Base-by-base conservation (phyloP, 2,797 vertebrate species). In the Anabas testudineus region DNA sequence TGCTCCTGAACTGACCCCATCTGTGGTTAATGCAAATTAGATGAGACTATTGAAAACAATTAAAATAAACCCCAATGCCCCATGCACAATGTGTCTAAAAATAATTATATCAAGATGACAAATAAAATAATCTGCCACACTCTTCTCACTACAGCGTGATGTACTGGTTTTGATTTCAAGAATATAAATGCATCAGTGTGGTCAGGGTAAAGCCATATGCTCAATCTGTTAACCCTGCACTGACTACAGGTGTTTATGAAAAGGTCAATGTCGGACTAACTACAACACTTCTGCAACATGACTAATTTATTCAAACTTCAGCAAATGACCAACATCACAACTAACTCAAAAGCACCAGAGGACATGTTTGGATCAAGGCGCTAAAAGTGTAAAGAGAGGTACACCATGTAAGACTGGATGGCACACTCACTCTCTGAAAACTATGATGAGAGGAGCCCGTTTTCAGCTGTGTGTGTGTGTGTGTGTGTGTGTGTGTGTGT, bases 361-460 rank as follows among this genome's bases (percentile, higher is more conserved):
- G 21, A 42, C 10, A 60, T 59, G 34, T 71, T 77, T 46, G 21
- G 64, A 75, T 81, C 59, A 70, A 63, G 34, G 60, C 39, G 48
- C 72, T 80, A 56, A 83, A 78, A 71, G 57, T 73, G 32, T 59
- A 24, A 13, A 28, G 45, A 76, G 75, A 65, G 58, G 64, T 58
- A 45, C 13, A 69, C 14, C 48, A 36, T 65, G 58, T 22, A 51
- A 67, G 39, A 66, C 46, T 39, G 21, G 59, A 42, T 67, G 57
- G 46, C 67, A 53, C 9, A 71, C 26, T 74, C 42, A 75, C 42
- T 77, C 42, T 10, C 3, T 18, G 36, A 61, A 74, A 81, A 49
- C 52, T 45, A 49, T 58, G 53, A 67, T 66, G 60, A 67, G 37
- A 57, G 41, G 16, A 80, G 37, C 5, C 8, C n/a, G 12, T 53